Base-by-base conservation (phyloP, 2,888 invertebrate species). In the Tanaodytes sp. region DNA sequence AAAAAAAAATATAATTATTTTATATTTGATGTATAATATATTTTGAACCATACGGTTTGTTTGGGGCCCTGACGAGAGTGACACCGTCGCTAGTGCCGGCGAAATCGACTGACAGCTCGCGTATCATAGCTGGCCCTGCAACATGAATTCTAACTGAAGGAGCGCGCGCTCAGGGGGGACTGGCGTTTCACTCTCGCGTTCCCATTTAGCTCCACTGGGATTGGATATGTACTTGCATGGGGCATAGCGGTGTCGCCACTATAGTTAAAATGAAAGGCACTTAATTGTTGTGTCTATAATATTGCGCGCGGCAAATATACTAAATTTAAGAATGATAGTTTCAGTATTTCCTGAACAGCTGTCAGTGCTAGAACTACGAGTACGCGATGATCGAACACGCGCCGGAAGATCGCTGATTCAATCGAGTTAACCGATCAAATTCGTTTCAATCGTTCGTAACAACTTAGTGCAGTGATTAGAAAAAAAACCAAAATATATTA, bases 261-360 rank as follows among this genome's bases (percentile, higher is more conserved):
- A 77, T 83, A 82, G 80, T 80, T 79, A 81, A 84, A 84, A 84
- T 82, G 84, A 84, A 84, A 84, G 84, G 84, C 80, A 77, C 76
- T 80, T 81, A 82, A 83, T 83, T 82, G 81, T 80, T 71, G 72
- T 76, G 78, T 78, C 80, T 79, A 79, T 78, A 80, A 79, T 78
- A 77, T 80, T 77, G 76, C 77, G 67, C 73, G 73, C 62, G 72
- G 71, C 70, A 75, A 76, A 76, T 73, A 75, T 77, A 80, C 80
- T 80, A 78, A 81, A 82, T 79, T 80, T 78, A 75, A 80, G 80
- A 82, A 81, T 79, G 80, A 81, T 81, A 80, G 80, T 81, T 82
- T 82, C 84, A 84, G 84, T 85, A 80, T 83, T 84, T 84, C 82
- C 82, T 81, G 83, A 84, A 84, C 84, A 79, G 80, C 80, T 84